Evolutionary conservation across 2,888 invertebrate genomes (phyloP).

Genomic region (Molorchus minor): DNA sequence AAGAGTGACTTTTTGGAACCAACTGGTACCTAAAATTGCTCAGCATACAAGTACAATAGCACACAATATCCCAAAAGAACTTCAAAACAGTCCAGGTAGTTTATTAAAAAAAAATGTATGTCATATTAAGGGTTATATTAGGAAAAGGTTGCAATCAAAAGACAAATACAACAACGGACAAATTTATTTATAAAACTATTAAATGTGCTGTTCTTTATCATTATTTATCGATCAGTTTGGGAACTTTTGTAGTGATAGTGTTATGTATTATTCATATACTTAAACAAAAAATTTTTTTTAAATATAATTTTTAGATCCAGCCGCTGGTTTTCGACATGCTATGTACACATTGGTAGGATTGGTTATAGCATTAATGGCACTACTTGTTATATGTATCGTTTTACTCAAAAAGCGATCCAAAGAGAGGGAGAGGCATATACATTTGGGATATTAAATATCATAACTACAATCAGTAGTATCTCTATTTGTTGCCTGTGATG

Average conservation of each 20-base stretch:
- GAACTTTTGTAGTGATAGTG: too few relatives aligned
- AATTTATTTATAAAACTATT: too few relatives aligned
- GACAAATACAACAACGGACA: too few relatives aligned
- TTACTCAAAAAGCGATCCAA: constrained; percentile 63
- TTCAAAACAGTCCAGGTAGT: constrained; percentile 56
- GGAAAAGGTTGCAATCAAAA: too few relatives aligned
- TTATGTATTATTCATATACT: too few relatives aligned
- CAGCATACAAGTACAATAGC: constrained; percentile 38
- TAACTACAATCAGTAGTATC: too few relatives aligned
- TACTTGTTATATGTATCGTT: constrained; percentile 66
- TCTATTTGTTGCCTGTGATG: too few relatives aligned
- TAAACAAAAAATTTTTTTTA: too few relatives aligned
- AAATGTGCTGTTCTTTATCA: too few relatives aligned
- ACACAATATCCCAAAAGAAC: constrained; percentile 50
- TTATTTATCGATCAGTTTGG: too few relatives aligned
- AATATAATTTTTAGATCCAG: constrained; percentile 54
- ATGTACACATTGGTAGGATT: constrained; percentile 70
- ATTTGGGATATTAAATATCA: constrained; percentile 46
- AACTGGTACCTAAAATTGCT: constrained; percentile 59
- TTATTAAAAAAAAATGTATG: too few relatives aligned
- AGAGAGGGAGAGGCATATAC: constrained; percentile 56
- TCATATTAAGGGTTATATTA: too few relatives aligned
- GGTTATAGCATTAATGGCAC: constrained; percentile 63
- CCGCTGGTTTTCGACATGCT: constrained; percentile 67
- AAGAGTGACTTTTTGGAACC: constrained; percentile 61